Conservation (phyloP, 2,888 invertebrate genomes). For the Ennomos erosarius region DNA sequence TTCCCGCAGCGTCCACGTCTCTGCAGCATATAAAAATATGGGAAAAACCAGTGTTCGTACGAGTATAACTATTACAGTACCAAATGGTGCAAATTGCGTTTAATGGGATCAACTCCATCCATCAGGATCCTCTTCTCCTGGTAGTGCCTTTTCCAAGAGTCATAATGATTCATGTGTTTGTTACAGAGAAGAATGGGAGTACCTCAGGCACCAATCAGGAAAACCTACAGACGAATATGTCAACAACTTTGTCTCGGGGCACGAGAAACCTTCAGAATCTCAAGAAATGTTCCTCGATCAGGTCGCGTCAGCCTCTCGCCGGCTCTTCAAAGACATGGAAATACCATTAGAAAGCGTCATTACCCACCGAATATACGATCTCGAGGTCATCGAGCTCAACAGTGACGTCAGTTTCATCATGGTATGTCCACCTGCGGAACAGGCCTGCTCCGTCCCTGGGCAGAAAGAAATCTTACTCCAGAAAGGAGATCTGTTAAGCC, state of each 20-base stretch:
- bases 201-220: constrained; percentile 88
- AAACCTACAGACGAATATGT: constrained; percentile 65
- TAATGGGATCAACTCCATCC: too few relatives aligned
- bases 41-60: too few relatives aligned
- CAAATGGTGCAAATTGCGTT: too few relatives aligned
- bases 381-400: constrained; percentile 97
- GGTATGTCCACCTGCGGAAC: constrained; percentile 96
- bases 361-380: constrained; percentile 94
- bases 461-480: constrained; percentile 94
- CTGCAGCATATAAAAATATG: too few relatives aligned
- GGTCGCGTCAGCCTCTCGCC: constrained; percentile 89
- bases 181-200: constrained; percentile 97
- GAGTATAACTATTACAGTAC: too few relatives aligned
- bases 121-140: too few relatives aligned
- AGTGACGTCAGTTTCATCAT: constrained; percentile 96
- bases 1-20: too few relatives aligned
- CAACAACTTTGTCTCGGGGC: constrained; percentile 66
- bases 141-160: too few relatives aligned
- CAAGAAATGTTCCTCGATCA: constrained; percentile 92
- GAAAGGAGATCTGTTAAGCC: constrained; percentile 93
- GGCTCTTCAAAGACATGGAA: constrained; percentile 93
- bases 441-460: constrained; percentile 95
- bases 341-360: constrained; percentile 89
- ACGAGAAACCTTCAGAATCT: constrained; percentile 88
- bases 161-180: neutral